phyloP scores from a whole-genome alignment of 2,113 vertebrate genomes.

The Parotia lawesii region DNA sequence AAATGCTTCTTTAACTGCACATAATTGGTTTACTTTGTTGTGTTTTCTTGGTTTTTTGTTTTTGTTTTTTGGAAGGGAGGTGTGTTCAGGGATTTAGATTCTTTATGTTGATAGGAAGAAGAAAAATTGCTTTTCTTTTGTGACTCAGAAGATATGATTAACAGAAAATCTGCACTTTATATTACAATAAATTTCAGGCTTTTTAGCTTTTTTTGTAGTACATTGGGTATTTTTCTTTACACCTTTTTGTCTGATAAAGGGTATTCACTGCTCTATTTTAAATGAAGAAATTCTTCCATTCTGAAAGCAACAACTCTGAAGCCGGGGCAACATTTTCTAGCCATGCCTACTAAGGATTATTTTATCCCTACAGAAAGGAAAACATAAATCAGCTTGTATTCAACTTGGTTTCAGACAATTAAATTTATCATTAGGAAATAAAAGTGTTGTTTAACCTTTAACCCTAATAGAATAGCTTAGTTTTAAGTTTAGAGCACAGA shows the following conservation, averaged over 20 bases:
- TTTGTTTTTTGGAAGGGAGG: background rate
- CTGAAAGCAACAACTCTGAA: background rate
- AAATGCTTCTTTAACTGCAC: background rate
- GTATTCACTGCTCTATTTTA: background rate
- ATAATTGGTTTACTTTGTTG: background rate
- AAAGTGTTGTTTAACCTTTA: conserved; percentile 61
- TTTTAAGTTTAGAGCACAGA: conserved; percentile 50
- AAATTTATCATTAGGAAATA: conserved; percentile 63
- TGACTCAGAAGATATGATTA: background rate
- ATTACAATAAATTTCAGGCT: background rate
- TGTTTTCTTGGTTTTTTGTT: accelerated
- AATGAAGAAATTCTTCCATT: background rate
- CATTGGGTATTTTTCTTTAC: background rate
- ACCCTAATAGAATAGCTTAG: conserved; percentile 19
- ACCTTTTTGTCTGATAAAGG: background rate
- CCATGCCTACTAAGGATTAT: background rate
- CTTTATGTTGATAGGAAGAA: background rate
- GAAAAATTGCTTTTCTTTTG: background rate
- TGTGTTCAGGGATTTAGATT: background rate
- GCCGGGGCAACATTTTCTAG: background rate
- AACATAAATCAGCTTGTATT: background rate
- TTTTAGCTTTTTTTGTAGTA: background rate
- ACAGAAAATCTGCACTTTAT: background rate
- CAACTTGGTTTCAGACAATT: conserved; percentile 39
- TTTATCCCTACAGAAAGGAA: background rate